Evolutionary conservation across 2,888 invertebrate species (phyloP), one percentile per base, ranked within the genome.

Genomic region (Pherbina coryleti): DNA sequence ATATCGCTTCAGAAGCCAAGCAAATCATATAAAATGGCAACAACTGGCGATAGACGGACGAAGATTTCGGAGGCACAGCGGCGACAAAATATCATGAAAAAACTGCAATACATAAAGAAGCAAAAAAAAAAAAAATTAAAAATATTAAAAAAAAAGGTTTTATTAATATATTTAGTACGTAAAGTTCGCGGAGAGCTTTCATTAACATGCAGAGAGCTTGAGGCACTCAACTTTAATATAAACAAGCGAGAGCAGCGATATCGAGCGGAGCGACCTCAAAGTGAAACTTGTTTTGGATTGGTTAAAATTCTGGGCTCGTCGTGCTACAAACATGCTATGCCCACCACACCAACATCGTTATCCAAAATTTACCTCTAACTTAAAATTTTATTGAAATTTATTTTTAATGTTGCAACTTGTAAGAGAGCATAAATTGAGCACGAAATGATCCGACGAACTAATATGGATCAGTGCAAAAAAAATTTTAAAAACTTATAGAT

Each of bases 251-350:
- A n/a, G 19, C n/a, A 34, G 7, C 17, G n/a, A 7, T 11, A n/a
- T n/a, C 0, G 17, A 28, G 22, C 22, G 19, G 22, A 34, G 37
- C 55, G 25, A 72, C n/a, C 57, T 57, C 72, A 72, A 57, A 44
- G 11, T 51, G 62, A 64, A 74, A 74, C 74, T 51, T 51, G 64
- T 51, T 64, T 78, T 71, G 71, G 78, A 78, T 78, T 78, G 78
- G 78, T 62, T 64, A 25, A 71, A 70, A 64, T 78, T 44, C 62
- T 78, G 78, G 78, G 78, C 78, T 75, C 75, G 78, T 66, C 78
- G 51, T 57, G 31, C 69, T 7, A 8, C 17, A 37, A 37, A 37
- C 37, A 37, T 7, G 37, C 37, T 8, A 37, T 37, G 44, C 49
- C 22, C 19, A 37, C 22, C 19, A 37, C 5, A 37, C 1, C 8